Conservation (phyloP, 2,888 invertebrate genomes). For the Idaea dimidiata region DNA sequence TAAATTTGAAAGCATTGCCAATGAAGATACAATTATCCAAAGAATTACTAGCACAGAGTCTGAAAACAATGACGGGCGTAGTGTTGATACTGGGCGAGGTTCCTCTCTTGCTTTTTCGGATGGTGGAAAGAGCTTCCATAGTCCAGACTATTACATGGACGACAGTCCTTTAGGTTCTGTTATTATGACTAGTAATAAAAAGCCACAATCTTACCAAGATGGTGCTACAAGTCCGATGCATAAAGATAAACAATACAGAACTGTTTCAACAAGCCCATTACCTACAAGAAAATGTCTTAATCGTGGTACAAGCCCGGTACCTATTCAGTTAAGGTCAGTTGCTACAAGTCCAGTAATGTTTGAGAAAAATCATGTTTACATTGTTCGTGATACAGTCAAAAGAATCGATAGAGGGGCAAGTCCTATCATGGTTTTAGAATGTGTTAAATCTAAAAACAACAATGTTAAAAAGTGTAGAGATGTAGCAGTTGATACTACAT, state of each 20-base stretch:
- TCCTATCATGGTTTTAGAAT: slow-evolving; percentile 16
- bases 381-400: background rate
- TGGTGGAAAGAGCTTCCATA: slow-evolving; percentile 55
- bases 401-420: slow-evolving; percentile 16
- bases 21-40: background rate
- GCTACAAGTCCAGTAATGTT: slow-evolving; percentile 20
- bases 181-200: slow-evolving; percentile 29
- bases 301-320: slow-evolving; percentile 17
- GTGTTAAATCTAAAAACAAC: background rate
- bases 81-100: slow-evolving; percentile 66
- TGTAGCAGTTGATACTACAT: slow-evolving; percentile 2
- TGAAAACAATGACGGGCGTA: slow-evolving; percentile 42
- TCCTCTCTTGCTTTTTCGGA: slow-evolving; percentile 65
- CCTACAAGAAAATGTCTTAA: background rate
- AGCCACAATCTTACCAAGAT: slow-evolving; percentile 26
- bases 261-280: slow-evolving; percentile 24
- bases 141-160: slow-evolving; percentile 53
- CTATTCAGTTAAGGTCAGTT: slow-evolving; percentile 6
- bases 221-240: slow-evolving; percentile 36
- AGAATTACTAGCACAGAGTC: slow-evolving; percentile 6
- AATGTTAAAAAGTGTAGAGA: slow-evolving; percentile 2
- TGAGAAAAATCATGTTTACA: slow-evolving; percentile 3
- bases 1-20: background rate
- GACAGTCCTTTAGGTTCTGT: slow-evolving; percentile 40
- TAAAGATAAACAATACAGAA: slow-evolving; percentile 11